Evolutionary conservation across 2,797 vertebrate genomes (phyloP).

Genomic region (Typhlichthys subterraneus): DNA sequence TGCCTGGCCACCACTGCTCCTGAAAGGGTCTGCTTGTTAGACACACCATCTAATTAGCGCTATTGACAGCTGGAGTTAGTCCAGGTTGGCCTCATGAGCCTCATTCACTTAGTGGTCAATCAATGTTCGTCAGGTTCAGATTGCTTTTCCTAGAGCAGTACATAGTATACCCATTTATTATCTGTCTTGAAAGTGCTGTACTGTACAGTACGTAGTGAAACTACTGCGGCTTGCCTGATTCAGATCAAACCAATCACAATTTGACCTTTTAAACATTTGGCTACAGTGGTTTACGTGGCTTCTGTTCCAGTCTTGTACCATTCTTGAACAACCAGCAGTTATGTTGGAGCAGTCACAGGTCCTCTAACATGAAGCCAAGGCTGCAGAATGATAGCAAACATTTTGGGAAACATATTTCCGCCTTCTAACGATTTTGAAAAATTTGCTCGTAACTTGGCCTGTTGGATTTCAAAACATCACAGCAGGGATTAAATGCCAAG

Average conservation of each 20-base stretch:
- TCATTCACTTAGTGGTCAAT: slow-evolving; percentile 44
- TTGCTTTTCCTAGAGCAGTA: slow-evolving; percentile 24
- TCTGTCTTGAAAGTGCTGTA: slow-evolving; percentile 7
- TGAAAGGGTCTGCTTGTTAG: slow-evolving; percentile 19
- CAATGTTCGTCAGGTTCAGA: slow-evolving; percentile 31
- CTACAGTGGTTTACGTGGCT: background rate
- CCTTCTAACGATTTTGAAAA: slow-evolving; percentile 25
- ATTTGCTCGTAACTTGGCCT: slow-evolving; percentile 27
- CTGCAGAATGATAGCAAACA: slow-evolving; percentile 6
- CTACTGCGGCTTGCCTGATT: background rate
- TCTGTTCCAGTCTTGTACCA: background rate
- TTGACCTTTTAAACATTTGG: background rate
- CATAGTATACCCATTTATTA: slow-evolving; percentile 33
- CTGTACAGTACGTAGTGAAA: background rate
- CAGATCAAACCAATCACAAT: slow-evolving; percentile 19
- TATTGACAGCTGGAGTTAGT: slow-evolving; percentile 40
- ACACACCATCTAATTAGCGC: slow-evolving; percentile 39
- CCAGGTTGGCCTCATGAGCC: slow-evolving; percentile 19
- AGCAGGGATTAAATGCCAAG: slow-evolving; percentile 13
- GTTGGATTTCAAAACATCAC: slow-evolving; percentile 17
- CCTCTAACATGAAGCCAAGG: slow-evolving; percentile 9
- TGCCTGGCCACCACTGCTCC: slow-evolving; percentile 15
- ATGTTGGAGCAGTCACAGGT: slow-evolving; percentile 20
- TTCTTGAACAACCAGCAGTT: background rate
- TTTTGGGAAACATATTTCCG: slow-evolving; percentile 9